Base-by-base conservation (phyloP, 2,888 invertebrate species). In the Dynastes maya region DNA sequence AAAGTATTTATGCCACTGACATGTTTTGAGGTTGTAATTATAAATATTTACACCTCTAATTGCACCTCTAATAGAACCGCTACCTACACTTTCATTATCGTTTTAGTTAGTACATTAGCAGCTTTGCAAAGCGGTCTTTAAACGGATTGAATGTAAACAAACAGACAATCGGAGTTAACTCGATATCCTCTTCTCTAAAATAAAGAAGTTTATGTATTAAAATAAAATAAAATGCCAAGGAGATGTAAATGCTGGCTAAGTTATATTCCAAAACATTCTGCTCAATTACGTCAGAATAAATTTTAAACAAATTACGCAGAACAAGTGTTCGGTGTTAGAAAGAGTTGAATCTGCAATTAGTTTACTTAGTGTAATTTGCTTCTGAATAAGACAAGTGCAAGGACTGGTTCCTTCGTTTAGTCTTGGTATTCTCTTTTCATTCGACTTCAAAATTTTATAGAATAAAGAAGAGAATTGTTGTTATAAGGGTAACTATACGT, bases 41-140 rank as follows among this genome's bases (percentile, higher is more conserved):
- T 68, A 68, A 68, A 68, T 68, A 68, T 68, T 68, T 68, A 68
- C 27, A 16, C 53, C 32, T 49, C 13, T 68, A 68, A 68, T 68
- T 49, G 27, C n/a, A 3, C 11, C 29, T 1, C 5, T 68, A 29
- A 13, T 13, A 68, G 53, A 27, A 40, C n/a, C 49, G 67, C 27
- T 51, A 29, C 68, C 53, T 68, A 49, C 45, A 49, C 49, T 45
- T 67, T 67, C 45, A 67, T 67, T 45, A 27, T 67, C 67, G 49
- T 27, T 49, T 67, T 49, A 49, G 29, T 68, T 51, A 22, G 29
- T 49, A 22, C 49, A 51, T 68, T 68, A 68, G 68, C 51, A 68
- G 27, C 51, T 51, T 68, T 68, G 27, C 51, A 53, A 29, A 1
- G 63, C 29, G 27, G 13, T 11, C 8, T 63, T 32, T 63, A 63